Base-by-base conservation (phyloP, 1,140 invertebrate species). In the Bombus pascuorum region DNA sequence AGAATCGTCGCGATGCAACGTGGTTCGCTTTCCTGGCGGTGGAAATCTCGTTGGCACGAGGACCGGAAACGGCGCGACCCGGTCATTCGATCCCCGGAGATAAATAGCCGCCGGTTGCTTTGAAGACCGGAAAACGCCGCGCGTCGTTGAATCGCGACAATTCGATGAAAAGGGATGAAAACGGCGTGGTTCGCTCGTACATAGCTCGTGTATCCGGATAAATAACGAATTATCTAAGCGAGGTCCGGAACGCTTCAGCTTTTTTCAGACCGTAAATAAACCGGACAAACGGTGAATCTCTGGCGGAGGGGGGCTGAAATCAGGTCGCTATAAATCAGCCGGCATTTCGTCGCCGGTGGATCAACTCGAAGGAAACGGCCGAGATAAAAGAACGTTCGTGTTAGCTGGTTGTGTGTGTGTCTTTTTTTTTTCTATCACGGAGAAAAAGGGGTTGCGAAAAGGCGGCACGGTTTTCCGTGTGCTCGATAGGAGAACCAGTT, bases 301-400 rank as follows among this genome's bases (percentile, higher is more conserved):
- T 85, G 78, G 87, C 85, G 15, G 34, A 10, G n/a, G 13, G 28
- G 87, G 65, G 32, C 15, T 83, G 81, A 87, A 92, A 94, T 94
- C 93, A 92, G 93, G 93, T 92, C 90, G 92, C 85, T 91, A 89
- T 94, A 93, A 94, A 94, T 94, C 92, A 87, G 32, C 57, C 37
- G 68, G 28, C 44, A 18, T 57, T 75, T 83, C 53, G 81, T 65
- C 37, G 80, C 62, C 53, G 53, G 72, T 81, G 68, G 57, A 66
- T 66, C 81, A 70, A 47, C 28, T 53, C 28, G 62, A 39, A 86
- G 37, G 75, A 10, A 39, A 39, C 22, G 34, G 18, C 0, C 34
- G 34, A 82, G 62, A 75, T 76, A 84, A 88, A 86, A 62, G 53
- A 78, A 66, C 78, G 62, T 37, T 77, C 77, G 81, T 66, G 71